Evolutionary conservation across 2,113 vertebrate species (phyloP).

Genomic region (Catharus fuscescens): DNA sequence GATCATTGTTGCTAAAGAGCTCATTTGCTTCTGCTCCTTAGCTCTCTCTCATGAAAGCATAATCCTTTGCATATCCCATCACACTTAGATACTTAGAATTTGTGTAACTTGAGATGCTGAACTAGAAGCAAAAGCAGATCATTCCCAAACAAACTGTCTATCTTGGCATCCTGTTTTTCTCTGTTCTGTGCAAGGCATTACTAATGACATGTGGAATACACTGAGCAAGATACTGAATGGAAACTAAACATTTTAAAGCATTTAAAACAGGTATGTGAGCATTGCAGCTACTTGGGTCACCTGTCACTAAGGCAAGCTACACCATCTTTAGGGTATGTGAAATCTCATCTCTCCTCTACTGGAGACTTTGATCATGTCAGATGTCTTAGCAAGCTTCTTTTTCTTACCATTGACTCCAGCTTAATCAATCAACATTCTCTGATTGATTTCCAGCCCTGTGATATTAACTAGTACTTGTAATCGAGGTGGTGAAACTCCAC

Average conservation of each 20-base stretch:
- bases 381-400: background rate
- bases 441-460: background rate
- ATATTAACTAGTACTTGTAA: background rate
- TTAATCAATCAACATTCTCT: background rate
- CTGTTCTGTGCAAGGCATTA: background rate
- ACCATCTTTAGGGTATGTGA: background rate
- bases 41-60: background rate
- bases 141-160: background rate
- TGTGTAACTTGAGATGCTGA: background rate
- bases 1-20: background rate
- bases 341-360: background rate
- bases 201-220: background rate
- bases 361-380: background rate
- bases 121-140: background rate
- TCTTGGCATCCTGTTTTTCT: background rate
- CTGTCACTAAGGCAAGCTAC: background rate
- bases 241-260: background rate
- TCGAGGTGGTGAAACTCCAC: background rate
- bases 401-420: background rate
- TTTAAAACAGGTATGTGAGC: background rate
- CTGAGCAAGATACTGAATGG: background rate
- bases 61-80: background rate
- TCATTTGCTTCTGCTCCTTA: constrained; percentile 9
- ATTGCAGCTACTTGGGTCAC: background rate
- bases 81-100: background rate